Evolutionary conservation across 2,888 invertebrate genomes (phyloP).

Genomic region (Apamea epomidion): DNA sequence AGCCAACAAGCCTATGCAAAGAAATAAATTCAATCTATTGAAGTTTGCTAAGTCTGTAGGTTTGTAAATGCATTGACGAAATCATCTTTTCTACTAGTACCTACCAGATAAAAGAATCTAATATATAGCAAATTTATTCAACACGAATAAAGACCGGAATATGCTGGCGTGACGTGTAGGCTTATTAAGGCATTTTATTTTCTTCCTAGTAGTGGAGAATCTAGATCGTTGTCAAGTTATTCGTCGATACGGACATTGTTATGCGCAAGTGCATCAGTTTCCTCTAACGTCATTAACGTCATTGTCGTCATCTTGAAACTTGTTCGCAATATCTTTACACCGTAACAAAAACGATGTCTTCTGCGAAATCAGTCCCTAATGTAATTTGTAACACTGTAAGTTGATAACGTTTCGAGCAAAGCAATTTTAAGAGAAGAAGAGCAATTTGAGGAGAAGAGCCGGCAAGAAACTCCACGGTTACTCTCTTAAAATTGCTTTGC

Average conservation of each 20-base stretch:
- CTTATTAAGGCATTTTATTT: conserved; percentile 32
- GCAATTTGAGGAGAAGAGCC: no score
- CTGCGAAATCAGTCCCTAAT: conserved; percentile 11
- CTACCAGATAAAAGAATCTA: not conserved
- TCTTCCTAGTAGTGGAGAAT: conserved; percentile 42
- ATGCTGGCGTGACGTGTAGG: not conserved
- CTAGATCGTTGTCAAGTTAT: conserved; percentile 33
- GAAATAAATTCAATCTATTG: conserved; percentile 3
- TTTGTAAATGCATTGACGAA: conserved; percentile 29
- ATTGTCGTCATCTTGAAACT: conserved; percentile 31
- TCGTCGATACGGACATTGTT: conserved; percentile 27
- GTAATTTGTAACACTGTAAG: not conserved
- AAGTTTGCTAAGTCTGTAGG: conserved; percentile 11
- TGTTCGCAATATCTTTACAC: not conserved
- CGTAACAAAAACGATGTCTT: not conserved
- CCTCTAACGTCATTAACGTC: conserved; percentile 45
- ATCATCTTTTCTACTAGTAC: conserved; percentile 1
- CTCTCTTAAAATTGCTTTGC: no score
- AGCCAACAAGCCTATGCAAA: not conserved
- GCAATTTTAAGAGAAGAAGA: not conserved
- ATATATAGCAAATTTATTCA: not conserved
- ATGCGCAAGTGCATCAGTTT: conserved; percentile 39
- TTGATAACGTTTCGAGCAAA: not conserved
- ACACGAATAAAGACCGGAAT: conserved; percentile 16
- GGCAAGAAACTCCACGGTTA: no score